Conservation (phyloP, 1,140 invertebrate genomes). For the Pseudomyrmex gracilis region DNA sequence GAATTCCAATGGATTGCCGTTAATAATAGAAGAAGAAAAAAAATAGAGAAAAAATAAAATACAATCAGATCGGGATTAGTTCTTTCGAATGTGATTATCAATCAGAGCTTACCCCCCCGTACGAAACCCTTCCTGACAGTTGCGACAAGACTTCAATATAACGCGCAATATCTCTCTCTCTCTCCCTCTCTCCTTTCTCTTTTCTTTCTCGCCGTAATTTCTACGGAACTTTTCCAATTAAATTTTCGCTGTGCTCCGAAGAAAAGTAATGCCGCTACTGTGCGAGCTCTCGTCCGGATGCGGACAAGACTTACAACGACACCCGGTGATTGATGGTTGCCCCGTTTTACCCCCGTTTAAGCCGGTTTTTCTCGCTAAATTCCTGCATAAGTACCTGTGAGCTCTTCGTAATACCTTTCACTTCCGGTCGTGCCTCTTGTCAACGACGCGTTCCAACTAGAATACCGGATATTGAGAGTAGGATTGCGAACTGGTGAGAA, state of each 20-base stretch:
- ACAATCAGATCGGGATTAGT: background rate
- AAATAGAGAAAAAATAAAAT: background rate
- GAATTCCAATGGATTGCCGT: too few relatives aligned
- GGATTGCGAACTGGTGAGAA: background rate
- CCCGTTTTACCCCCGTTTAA: slow-evolving; percentile 49
- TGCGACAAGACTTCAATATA: slow-evolving; percentile 56
- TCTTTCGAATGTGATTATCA: slow-evolving; percentile 38
- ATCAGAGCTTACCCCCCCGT: background rate
- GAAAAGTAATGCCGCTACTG: slow-evolving; percentile 49
- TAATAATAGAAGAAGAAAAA: too few relatives aligned
- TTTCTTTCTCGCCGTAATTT: slow-evolving; percentile 21
- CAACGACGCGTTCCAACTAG: slow-evolving; percentile 36
- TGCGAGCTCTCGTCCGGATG: slow-evolving; percentile 43
- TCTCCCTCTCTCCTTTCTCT: too few relatives aligned
- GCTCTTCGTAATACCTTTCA: slow-evolving; percentile 35
- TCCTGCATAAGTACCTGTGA: slow-evolving; percentile 49
- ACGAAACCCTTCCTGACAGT: slow-evolving; percentile 42
- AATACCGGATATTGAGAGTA: slow-evolving; percentile 2
- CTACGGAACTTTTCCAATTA: slow-evolving; percentile 57
- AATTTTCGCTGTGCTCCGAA: slow-evolving; percentile 46
- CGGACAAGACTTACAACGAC: slow-evolving; percentile 54
- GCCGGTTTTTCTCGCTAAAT: slow-evolving; percentile 50
- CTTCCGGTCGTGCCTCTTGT: slow-evolving; percentile 39
- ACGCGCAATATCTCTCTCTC: background rate
- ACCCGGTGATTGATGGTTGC: slow-evolving; percentile 51